These are phyloP conservation scores for Muntiacus muntjak DNA, from an alignment of 2,113 vertebrate genomes.

Conservation along the genomic window DNA sequence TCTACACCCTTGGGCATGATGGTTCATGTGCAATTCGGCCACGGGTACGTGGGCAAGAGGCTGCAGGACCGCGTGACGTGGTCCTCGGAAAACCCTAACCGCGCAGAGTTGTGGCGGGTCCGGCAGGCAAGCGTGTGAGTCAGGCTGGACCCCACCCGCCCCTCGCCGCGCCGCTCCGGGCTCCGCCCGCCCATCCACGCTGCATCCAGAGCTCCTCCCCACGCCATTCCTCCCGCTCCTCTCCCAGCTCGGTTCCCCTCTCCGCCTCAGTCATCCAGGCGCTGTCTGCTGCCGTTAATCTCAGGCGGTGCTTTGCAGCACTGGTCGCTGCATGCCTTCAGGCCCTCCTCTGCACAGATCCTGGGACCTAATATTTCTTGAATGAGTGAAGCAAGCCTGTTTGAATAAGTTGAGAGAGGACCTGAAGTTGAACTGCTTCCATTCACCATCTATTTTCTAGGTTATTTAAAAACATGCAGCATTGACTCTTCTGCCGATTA, in stretches of 20 bases:
- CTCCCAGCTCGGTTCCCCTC: not conserved
- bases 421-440: not conserved
- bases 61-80: fast-evolving
- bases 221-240: not conserved
- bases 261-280: not conserved
- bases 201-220: not conserved
- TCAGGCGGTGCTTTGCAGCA: not conserved
- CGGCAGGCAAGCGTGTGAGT: not conserved
- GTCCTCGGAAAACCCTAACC: not conserved
- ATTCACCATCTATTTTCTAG: not conserved
- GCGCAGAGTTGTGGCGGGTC: not conserved
- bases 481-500: not conserved
- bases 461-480: not conserved
- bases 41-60: not conserved
- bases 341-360: not conserved
- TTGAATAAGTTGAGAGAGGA: not conserved
- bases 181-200: not conserved
- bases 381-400: not conserved
- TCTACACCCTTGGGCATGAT: not conserved
- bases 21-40: not conserved
- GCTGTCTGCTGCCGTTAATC: fast-evolving
- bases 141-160: not conserved
- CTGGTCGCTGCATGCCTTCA: not conserved
- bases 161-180: not conserved
- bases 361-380: not conserved